A percentile compares a stretch with the other conserved stretches of the same genome.
These are phyloP conservation scores for Vultur gryphus DNA, from an alignment of 2,797 vertebrate species.

Conservation along the genomic window DNA sequence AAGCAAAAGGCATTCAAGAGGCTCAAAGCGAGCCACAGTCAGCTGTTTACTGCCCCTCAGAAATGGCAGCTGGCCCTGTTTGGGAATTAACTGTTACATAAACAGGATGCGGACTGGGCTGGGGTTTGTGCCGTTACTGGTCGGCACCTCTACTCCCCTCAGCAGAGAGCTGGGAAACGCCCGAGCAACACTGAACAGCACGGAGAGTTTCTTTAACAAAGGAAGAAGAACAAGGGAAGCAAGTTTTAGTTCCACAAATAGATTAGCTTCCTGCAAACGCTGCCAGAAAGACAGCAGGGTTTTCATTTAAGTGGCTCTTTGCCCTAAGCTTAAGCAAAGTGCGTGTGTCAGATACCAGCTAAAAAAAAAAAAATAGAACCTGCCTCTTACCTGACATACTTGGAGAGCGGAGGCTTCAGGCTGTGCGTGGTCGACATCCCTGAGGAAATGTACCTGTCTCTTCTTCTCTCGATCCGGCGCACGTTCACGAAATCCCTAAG, in stretches of 20 bases:
- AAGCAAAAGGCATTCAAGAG: background rate
- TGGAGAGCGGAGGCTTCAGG: constrained; percentile 80
- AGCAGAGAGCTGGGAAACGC: constrained; percentile 1
- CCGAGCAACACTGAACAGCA: background rate
- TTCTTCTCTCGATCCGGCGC: constrained; percentile 88
- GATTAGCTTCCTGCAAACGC: constrained; percentile 18
- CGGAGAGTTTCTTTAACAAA: constrained; percentile 29
- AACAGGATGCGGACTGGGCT: constrained; percentile 35
- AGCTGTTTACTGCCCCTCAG: constrained; percentile 30
- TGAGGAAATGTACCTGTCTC: constrained; percentile 89
- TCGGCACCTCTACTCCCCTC: background rate
- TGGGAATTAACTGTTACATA: constrained; percentile 5
- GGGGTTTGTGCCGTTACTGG: background rate
- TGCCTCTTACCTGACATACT: constrained; percentile 86
- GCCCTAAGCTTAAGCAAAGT: background rate
- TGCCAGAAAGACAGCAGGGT: constrained; percentile 53
- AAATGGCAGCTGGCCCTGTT: background rate
- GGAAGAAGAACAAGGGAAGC: constrained; percentile 40
- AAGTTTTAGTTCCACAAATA: constrained; percentile 30
- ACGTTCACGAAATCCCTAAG: constrained; percentile 94
- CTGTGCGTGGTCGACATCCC: constrained; percentile 87
- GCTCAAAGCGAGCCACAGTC: background rate
- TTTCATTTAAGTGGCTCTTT: background rate
- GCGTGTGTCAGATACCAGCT: background rate
- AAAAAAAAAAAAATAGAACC: background rate